Conservation (phyloP, 2,888 invertebrate genomes). For the Drosophila villosipedis region DNA sequence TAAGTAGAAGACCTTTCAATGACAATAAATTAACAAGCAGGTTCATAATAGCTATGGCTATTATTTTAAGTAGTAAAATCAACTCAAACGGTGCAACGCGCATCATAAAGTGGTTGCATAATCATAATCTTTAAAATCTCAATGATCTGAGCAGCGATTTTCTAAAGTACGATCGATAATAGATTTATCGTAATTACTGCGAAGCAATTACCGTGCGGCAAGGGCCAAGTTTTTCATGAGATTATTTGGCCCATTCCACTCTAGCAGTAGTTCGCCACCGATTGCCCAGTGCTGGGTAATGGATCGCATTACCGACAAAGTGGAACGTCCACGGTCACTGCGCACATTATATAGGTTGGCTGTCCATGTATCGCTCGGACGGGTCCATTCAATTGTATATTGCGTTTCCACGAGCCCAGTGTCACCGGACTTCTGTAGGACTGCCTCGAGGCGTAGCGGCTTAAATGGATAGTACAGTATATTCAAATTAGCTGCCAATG, state of each 20-base stretch:
- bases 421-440: slow-evolving; percentile 73
- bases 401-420: slow-evolving; percentile 70
- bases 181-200: background rate
- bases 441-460: slow-evolving; percentile 74
- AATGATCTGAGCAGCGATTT: background rate
- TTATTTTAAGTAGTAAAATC: too few relatives aligned
- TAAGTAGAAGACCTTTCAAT: background rate
- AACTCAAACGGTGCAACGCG: too few relatives aligned
- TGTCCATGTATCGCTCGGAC: slow-evolving; percentile 78
- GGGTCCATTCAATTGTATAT: slow-evolving; percentile 75
- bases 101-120: background rate
- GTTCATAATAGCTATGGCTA: too few relatives aligned
- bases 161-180: background rate
- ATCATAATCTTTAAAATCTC: background rate
- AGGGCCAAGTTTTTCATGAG: slow-evolving; percentile 76
- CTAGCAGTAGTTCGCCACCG: slow-evolving; percentile 82
- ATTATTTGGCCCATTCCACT: slow-evolving; percentile 79
- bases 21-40: too few relatives aligned
- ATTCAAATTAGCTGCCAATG: slow-evolving; percentile 83
- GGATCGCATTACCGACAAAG: slow-evolving; percentile 83
- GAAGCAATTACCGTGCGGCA: slow-evolving; percentile 72
- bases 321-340: slow-evolving; percentile 77
- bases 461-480: slow-evolving; percentile 81
- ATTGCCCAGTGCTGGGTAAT: slow-evolving; percentile 79
- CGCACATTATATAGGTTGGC: slow-evolving; percentile 80